Base-by-base conservation (phyloP, 2,888 invertebrate species). In the Caenorhabditis sp. region DNA sequence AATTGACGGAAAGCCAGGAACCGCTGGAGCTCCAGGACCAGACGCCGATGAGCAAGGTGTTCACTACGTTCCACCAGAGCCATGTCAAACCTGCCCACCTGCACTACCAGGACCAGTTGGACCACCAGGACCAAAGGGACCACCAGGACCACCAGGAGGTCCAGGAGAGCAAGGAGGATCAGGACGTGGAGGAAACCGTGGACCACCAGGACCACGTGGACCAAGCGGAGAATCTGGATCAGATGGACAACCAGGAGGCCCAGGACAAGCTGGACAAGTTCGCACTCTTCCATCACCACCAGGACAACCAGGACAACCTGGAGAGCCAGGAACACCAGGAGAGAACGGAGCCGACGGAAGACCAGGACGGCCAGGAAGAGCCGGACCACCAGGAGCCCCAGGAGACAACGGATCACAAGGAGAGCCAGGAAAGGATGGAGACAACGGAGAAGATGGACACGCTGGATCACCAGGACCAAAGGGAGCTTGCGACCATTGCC, bases 101-200 rank as follows among this genome's bases (percentile, higher is more conserved):
- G 74, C 66, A 71, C 81, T 78, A 60, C 72, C 80, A 71, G 85
- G 81, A 64, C 68, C 77, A 38, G 70, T 75, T 58, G 82, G 83
- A 69, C 68, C 70, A 61, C 68, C 70, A 38, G 82, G 82, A 67
- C 69, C 73, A 61, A 78, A 72, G 63, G 84, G 84, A 68, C 80
- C 77, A 63, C 75, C 70, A 74, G 74, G 74, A 74, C 74, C 74
- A 74, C 69, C 69, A 64, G 77, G 77, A 68, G 67, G 72, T 58
- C 67, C 67, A 57, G 74, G 74, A 69, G 74, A 69, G 66, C 69
- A 52, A 38, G 77, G 77, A 70, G 56, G 62, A 62, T 53, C 52
- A 17, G 77, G 77, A 70, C 63, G 73, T 21, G 65, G 25, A 38
- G 77, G 77, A 67, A 68, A 69, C 58, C 71, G 73, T n/a, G 78